phyloP scores from a whole-genome alignment of 2,113 vertebrate species.

The Trichomycterus rosablanca region DNA sequence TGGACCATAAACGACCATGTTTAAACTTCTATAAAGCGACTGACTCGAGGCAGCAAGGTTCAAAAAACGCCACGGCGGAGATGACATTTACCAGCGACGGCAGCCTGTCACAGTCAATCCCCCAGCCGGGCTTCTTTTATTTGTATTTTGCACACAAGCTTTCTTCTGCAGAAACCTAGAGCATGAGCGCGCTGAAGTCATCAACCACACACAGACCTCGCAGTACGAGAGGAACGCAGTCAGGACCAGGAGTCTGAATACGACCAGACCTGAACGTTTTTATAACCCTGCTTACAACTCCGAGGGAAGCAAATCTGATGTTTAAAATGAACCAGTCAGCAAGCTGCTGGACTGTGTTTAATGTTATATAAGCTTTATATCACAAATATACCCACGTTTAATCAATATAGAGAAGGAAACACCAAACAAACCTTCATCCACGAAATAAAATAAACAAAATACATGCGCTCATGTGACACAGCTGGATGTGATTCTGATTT shows the following conservation, averaged over 20 bases:
- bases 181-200: conserved; percentile 20
- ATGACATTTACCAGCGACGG: conserved; percentile 29
- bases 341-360: too few species aligned
- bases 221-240: not conserved
- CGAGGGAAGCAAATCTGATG: too few species aligned
- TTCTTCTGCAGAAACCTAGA: not conserved
- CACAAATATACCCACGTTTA: too few species aligned
- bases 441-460: too few species aligned
- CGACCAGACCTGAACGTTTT: not conserved
- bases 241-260: not conserved
- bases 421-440: too few species aligned
- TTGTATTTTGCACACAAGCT: conserved; percentile 23
- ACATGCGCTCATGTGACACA: too few species aligned
- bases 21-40: conserved; percentile 9
- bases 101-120: conserved; percentile 25
- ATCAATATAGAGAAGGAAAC: too few species aligned
- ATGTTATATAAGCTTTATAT: too few species aligned
- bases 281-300: too few species aligned
- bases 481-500: too few species aligned
- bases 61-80: conserved; percentile 3
- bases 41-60: not conserved
- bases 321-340: too few species aligned
- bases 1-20: not conserved
- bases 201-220: conserved; percentile 25
- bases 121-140: conserved; percentile 17